Evolutionary conservation across 2,888 invertebrate genomes (phyloP).

Genomic region (Drosophila fungiperda): DNA sequence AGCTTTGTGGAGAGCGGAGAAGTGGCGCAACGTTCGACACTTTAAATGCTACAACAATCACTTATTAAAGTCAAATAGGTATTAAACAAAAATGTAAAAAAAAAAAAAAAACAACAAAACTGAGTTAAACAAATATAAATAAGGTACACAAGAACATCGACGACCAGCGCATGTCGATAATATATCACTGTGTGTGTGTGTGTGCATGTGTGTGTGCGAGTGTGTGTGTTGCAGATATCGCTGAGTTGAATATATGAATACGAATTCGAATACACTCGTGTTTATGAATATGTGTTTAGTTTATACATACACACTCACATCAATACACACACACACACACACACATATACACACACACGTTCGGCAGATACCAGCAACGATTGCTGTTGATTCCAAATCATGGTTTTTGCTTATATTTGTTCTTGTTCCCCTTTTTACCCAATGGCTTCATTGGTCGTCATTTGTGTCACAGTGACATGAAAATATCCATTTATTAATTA

Average conservation of each 20-base stretch:
- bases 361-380: constrained; percentile 47
- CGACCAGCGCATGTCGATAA: constrained; percentile 61
- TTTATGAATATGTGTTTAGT: constrained; percentile 37
- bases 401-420: constrained; percentile 61
- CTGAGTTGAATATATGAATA: constrained; percentile 46
- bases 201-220: constrained; percentile 22
- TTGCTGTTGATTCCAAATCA: constrained; percentile 58
- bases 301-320: constrained; percentile 26
- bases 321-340: constrained; percentile 22
- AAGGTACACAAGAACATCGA: constrained; percentile 66
- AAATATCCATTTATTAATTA: neutral
- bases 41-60: constrained; percentile 81
- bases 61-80: constrained; percentile 83
- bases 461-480: constrained; percentile 42
- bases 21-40: constrained; percentile 72
- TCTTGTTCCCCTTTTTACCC: constrained; percentile 48
- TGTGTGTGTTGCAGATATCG: constrained; percentile 65
- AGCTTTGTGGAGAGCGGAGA: constrained; percentile 5
- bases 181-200: constrained; percentile 29
- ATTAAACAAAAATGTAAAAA: constrained; percentile 77
- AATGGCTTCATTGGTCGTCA: constrained; percentile 28
- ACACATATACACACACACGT: constrained; percentile 33
- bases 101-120: constrained; percentile 37
- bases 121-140: constrained; percentile 74
- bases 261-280: constrained; percentile 25